Percentiles rank a stretch among this genome's conserved stretches.
Conservation (phyloP, 2,888 invertebrate genomes). For the Shargacucullia verbasci region DNA sequence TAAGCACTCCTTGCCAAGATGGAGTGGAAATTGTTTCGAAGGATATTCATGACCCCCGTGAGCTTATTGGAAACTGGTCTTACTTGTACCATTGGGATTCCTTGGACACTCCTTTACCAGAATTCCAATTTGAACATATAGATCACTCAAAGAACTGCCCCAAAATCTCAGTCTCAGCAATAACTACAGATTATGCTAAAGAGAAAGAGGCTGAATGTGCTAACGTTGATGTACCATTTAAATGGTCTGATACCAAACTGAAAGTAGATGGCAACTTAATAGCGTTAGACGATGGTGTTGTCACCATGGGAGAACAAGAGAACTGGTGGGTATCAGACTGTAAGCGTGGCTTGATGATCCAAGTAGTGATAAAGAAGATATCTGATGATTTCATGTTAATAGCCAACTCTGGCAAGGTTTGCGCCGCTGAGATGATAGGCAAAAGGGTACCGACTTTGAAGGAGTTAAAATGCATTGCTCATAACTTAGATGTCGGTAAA, state of each 20-base stretch:
- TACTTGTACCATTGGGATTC: constrained; percentile 35
- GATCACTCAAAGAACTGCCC: constrained; percentile 12
- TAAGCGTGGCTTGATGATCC: not conserved
- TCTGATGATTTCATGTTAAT: constrained; percentile 23
- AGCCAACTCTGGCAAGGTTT: constrained; percentile 23
- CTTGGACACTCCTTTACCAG: too few species aligned
- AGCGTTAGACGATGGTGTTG: not conserved
- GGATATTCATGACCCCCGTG: constrained; percentile 11
- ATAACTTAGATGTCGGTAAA: constrained; percentile 33
- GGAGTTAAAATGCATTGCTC: constrained; percentile 36
- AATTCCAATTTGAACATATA: too few species aligned
- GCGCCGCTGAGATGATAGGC: constrained; percentile 18
- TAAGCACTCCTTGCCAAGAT: constrained; percentile 17
- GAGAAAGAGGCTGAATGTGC: constrained; percentile 23
- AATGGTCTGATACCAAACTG: constrained; percentile 37
- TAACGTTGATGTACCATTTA: constrained; percentile 20
- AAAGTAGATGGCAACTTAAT: constrained; percentile 4
- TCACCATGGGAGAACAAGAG: constrained; percentile 26
- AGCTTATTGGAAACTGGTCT: constrained; percentile 33
- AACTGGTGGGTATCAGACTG: constrained; percentile 35
- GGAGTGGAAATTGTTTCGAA: constrained; percentile 11
- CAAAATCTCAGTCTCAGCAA: constrained; percentile 11
- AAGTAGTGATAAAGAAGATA: constrained; percentile 18
- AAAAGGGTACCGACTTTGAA: constrained; percentile 6
- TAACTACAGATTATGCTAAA: constrained; percentile 5